Conservation (phyloP, 2,888 invertebrate genomes). For the Diplazon laetatorius region DNA sequence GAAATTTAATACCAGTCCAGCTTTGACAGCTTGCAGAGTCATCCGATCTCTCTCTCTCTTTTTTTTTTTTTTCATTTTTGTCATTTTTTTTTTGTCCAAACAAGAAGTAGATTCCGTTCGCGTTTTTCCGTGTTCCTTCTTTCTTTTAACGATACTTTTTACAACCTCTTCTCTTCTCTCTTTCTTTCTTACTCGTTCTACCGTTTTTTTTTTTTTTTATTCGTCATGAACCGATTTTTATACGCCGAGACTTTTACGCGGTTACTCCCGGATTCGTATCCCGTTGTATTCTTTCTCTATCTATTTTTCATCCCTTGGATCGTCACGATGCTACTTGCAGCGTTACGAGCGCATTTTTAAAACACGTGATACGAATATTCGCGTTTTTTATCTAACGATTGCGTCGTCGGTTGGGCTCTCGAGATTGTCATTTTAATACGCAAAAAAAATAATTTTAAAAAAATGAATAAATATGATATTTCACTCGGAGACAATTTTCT, state of each 20-base stretch:
- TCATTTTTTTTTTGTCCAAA: no score
- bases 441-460: no score
- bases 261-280: slow-evolving; percentile 33
- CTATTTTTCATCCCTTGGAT: not conserved
- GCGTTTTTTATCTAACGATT: no score
- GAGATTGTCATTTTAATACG: not conserved
- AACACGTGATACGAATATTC: no score
- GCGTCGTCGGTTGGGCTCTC: not conserved
- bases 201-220: slow-evolving; percentile 13
- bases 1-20: slow-evolving; percentile 52
- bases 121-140: slow-evolving; percentile 1
- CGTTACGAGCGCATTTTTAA: not conserved
- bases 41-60: slow-evolving; percentile 34
- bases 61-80: slow-evolving; percentile 26
- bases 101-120: not conserved
- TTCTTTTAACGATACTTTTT: slow-evolving; percentile 51
- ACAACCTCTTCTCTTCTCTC: slow-evolving; percentile 13
- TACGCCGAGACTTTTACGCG: slow-evolving; percentile 34
- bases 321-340: not conserved
- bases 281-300: slow-evolving; percentile 10
- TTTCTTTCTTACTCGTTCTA: slow-evolving; percentile 19
- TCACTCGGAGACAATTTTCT: not conserved
- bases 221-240: slow-evolving; percentile 35
- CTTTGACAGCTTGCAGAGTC: slow-evolving; percentile 59
- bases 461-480: no score